Evolutionary conservation across 2,888 invertebrate species (phyloP).

Genomic region (Latheticus oryzae): DNA sequence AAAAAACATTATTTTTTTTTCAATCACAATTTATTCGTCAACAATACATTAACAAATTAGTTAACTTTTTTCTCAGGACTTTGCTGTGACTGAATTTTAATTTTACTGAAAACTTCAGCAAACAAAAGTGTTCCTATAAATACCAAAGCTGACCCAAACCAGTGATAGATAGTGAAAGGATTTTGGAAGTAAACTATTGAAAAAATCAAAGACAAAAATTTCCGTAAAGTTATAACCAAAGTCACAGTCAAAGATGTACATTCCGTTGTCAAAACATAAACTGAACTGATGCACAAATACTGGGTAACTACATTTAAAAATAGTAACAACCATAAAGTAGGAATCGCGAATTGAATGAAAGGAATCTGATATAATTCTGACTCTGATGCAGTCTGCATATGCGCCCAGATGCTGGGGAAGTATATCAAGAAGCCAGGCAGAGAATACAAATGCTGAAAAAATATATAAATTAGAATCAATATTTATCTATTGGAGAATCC

Average conservation of each 20-base stretch:
- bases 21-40: too few relatives aligned
- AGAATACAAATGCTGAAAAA: constrained; percentile 84
- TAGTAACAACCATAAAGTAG: constrained; percentile 82
- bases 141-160: constrained; percentile 90
- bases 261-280: constrained; percentile 93
- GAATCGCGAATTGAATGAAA: constrained; percentile 72
- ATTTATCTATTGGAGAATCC: too few relatives aligned
- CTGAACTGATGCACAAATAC: constrained; percentile 94
- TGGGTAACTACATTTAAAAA: constrained; percentile 88
- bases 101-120: constrained; percentile 73
- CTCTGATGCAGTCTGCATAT: constrained; percentile 77
- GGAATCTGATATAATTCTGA: constrained; percentile 73
- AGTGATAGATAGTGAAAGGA: constrained; percentile 91
- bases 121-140: constrained; percentile 95
- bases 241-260: constrained; percentile 95
- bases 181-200: constrained; percentile 96
- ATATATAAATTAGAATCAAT: constrained; percentile 29
- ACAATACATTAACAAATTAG: too few relatives aligned
- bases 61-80: neutral
- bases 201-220: constrained; percentile 94
- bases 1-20: too few relatives aligned
- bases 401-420: constrained; percentile 80
- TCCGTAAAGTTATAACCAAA: constrained; percentile 93
- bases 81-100: constrained; percentile 18
- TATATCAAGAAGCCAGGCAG: constrained; percentile 90